phyloP scores from a whole-genome alignment of 2,113 vertebrate species.

The Coregonus clupeaformis region DNA sequence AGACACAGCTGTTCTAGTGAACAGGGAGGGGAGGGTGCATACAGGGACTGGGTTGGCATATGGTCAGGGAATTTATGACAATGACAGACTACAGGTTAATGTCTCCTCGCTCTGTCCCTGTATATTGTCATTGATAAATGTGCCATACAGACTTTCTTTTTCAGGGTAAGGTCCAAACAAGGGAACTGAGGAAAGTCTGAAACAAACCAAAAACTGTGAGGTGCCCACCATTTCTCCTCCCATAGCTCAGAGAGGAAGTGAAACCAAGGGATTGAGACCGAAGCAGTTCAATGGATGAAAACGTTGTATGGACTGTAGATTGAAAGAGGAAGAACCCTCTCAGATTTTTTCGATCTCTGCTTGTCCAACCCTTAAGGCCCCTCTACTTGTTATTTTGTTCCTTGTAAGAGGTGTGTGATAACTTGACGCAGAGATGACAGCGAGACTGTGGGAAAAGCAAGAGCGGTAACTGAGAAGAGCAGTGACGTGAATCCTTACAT shows the following conservation, averaged over 20 bases:
- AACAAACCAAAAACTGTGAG: neutral
- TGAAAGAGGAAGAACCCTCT: conserved; percentile 13
- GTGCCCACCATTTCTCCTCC: neutral
- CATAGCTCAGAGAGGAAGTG: conserved; percentile 30
- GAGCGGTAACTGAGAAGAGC: neutral
- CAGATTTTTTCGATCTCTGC: neutral
- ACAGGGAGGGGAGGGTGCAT: conserved; percentile 13
- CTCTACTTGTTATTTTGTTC: neutral
- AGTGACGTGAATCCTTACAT: too few species aligned
- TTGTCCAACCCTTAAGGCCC: neutral
- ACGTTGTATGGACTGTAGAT: conserved; percentile 2
- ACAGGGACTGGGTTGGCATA: neutral
- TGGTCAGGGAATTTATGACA: neutral
- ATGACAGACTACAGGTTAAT: neutral
- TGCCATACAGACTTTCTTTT: conserved; percentile 3
- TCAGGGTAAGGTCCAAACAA: neutral
- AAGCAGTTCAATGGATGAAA: conserved; percentile 17
- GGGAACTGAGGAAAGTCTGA: neutral
- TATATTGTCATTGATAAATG: neutral
- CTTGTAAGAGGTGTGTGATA: neutral
- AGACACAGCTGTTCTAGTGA: conserved; percentile 53
- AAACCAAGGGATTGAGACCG: conserved; percentile 5
- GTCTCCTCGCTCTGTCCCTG: neutral
- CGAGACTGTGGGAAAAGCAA: neutral
- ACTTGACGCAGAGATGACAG: neutral